These are phyloP conservation scores for Hydropsyche betteni DNA, from an alignment of 2,888 invertebrate species.

Conservation along the genomic window DNA sequence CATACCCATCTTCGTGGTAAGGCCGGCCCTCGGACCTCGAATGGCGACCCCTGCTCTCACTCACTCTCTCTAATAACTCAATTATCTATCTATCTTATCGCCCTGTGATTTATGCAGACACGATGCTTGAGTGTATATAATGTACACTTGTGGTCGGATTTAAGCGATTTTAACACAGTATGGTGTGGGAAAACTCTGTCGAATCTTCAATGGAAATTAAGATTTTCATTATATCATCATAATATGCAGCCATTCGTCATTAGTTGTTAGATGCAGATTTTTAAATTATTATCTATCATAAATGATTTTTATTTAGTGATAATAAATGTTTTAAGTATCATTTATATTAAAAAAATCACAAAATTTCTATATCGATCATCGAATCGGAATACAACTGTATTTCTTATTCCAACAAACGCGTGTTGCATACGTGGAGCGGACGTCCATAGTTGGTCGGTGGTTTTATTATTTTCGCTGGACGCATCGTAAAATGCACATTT, in stretches of 20 bases:
- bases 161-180: background rate
- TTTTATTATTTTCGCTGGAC: constrained; percentile 1
- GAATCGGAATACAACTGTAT: background rate
- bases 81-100: constrained; percentile 14
- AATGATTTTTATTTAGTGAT: no score
- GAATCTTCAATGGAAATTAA: no score
- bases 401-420: background rate
- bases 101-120: constrained; percentile 9
- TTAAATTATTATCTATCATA: no score
- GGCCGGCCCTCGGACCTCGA: background rate
- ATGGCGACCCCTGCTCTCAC: constrained; percentile 2
- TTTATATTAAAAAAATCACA: background rate
- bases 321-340: background rate
- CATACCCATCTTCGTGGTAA: constrained; percentile 14
- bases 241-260: no score
- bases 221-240: no score
- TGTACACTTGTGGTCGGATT: background rate
- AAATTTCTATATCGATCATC: no score
- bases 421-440: background rate
- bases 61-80: constrained; percentile 27
- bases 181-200: no score
- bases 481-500: constrained; percentile 11
- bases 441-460: no score
- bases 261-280: no score
- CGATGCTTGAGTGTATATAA: background rate